Evolutionary conservation across 2,888 invertebrate genomes (phyloP).

Genomic region (Tipula unca): DNA sequence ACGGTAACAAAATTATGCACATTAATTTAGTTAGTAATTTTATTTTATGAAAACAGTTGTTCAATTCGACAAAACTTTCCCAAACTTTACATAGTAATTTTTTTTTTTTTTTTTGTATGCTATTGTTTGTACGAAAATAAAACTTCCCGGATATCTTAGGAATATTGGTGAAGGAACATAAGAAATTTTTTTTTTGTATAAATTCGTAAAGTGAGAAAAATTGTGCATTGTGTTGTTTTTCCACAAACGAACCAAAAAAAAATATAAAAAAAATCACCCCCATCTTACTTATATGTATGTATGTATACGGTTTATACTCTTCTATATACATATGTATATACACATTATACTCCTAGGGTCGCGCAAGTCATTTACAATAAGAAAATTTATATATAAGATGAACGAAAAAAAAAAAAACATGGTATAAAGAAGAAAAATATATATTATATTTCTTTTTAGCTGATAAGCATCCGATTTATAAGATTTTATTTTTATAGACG

Average conservation of each 20-base stretch:
- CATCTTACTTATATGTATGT: too few relatives aligned
- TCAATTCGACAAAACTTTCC: background rate
- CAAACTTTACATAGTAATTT: background rate
- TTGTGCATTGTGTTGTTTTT: background rate
- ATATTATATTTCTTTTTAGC: background rate
- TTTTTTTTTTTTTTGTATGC: background rate
- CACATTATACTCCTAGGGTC: conserved; percentile 8
- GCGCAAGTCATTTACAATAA: background rate
- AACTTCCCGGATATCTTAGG: conserved; percentile 4
- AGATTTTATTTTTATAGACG: conserved; percentile 8
- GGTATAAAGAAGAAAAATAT: background rate
- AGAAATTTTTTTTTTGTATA: background rate
- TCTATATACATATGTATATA: background rate
- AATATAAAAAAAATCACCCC: background rate
- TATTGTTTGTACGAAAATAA: background rate
- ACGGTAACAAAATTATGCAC: conserved; percentile 8
- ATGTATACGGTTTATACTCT: background rate
- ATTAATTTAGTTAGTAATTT: conserved; percentile 14
- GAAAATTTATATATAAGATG: background rate
- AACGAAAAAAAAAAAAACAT: background rate
- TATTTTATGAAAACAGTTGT: conserved; percentile 14
- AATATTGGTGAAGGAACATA: background rate
- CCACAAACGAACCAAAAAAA: background rate
- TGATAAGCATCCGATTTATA: conserved; percentile 14
- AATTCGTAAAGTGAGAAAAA: background rate